Base-by-base conservation (phyloP, 2,888 invertebrate genomes). In the Zygaena filipendulae region DNA sequence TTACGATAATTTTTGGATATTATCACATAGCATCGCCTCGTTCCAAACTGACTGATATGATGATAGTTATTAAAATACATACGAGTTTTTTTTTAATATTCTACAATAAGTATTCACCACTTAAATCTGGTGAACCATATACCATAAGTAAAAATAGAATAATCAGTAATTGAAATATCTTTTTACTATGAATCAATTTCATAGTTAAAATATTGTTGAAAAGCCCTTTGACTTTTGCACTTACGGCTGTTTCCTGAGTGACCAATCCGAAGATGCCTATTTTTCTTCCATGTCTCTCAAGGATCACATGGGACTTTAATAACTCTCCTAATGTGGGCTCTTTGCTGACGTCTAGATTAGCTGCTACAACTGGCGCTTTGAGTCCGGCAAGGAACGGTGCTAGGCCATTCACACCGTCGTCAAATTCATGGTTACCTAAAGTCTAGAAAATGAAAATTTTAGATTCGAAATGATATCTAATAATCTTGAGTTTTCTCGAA, bases 381-480 rank as follows among this genome's bases (percentile, higher is more conserved):
- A 89, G 55, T 21, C 72, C 71, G 37, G 84, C 62, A 28, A 93
- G 60, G 62, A 89, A 92, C 0, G 90, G 89, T 2, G 84, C 84
- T 8, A 92, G 55, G 5, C 90, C 92, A 27, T 66, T 74, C 13
- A 92, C 61, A 3, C 84, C 85, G 47, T 88, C 83, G 49, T 94
- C 94, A 42, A 94, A 94, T 53, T 94, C 94, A 45, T 95, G 93
- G 55, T 93, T 93, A 2, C 93, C 93, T 11, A 93, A 53, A 0
- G 90, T 87, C 92, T 92, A 47, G 9, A 66, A 66, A 21, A 11
- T 5, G 4, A 19, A 10, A 29, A 30, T 22, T 35, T 33, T 4
- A 34, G 32, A 24, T 34, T 30, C 2, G 36, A 37, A 7, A 32
- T 13, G 19, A 10, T 39, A 40, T 10, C 4, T 20, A 20, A 27